Base-by-base conservation (phyloP, 2,888 invertebrate genomes). In the Caenorhabditis sp. region DNA sequence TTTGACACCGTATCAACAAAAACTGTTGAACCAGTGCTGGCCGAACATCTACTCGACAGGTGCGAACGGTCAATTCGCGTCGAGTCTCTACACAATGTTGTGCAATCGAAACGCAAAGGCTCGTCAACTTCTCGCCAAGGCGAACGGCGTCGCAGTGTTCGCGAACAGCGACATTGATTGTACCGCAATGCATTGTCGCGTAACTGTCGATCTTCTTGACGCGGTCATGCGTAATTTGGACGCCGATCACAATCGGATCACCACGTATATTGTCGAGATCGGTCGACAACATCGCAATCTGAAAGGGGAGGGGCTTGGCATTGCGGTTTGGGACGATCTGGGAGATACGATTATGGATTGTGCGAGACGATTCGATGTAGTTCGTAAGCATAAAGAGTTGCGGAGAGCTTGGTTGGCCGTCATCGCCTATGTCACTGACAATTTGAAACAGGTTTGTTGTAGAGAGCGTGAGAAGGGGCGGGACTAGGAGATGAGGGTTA, bases 31-130 rank as follows among this genome's bases (percentile, higher is more conserved):
- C 21, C 84, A 85, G 66, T 77, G 77, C 50, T 85, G 85, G 85
- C 85, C 85, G n/a, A 85, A 84, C 62, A 84, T 85, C 49, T 85
- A 75, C 62, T 72, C 82, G 0, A 85, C 85, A 10, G 85, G 85
- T 10, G 69, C 75, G 21, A 81, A 76, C 36, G 83, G 83, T 10
- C 71, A 67, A 51, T 85, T 85, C 54, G 83, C 85, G 26, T 71
- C 73, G 10, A 76, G 78, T 50, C 63, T 85, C 43, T 85, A 79
- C 60, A n/a, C 69, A 8, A 76, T 66, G 14, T 58, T 85, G 54
- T 66, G 73, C 50, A 66, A 58, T 19, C 62, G 66, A 60, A 84
- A 81, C 58, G 68, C 78, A 10, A 85, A 81, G 58, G 84, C 84
- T 37, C 76, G 82, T 63, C 76, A 77, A 50, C 63, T 85, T 19